Evolutionary conservation across 2,113 vertebrate species (phyloP), one percentile per base, ranked within the genome.

Genomic region (Oryzias woworae): DNA sequence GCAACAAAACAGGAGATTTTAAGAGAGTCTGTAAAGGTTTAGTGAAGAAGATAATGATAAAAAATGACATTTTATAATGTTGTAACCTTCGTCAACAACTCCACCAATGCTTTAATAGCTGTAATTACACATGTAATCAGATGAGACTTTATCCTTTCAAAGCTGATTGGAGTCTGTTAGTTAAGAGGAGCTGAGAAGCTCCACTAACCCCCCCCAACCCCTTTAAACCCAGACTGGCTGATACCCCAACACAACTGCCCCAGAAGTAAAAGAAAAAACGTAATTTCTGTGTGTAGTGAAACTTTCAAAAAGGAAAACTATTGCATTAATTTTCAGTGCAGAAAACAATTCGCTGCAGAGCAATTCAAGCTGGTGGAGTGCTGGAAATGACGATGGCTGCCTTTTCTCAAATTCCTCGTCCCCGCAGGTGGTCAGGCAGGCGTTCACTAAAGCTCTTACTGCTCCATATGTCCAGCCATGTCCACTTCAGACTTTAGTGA

Each of bases 381-480:
- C 20, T 56, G 26, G 66, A 17, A 3, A 17, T 54, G 15, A 63
- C 56, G 56, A 57, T 79, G 59, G 54, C 23, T 15, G 54, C 41
- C 54, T 61, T 75, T 48, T 53, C 58, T 22, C 43, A 71, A 79
- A 78, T 55, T 28, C 18, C 53, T 65, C 57, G 57, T 66, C 76
- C 43, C 60, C 46, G 56, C 70, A 75, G 73, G 63, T 4, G 20
- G 61, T 22, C 58, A 4, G 54, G 46, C 20, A n/a, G 62, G n/a
- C 26, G 24, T 22, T 53, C 49, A 53, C 63, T 87, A 83, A 87
- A 75, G 62, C 69, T 64, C 70, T 69, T 83, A 77, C 68, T 17
- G 41, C 62, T 4, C 62, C 16, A 62, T 80, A 83, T 84, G 77
- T 66, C 72, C 53, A 12, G 31, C 7, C 44, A 53, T 8, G 22